Base-by-base conservation (phyloP, 2,113 vertebrate species). In the Notechis scutatus region DNA sequence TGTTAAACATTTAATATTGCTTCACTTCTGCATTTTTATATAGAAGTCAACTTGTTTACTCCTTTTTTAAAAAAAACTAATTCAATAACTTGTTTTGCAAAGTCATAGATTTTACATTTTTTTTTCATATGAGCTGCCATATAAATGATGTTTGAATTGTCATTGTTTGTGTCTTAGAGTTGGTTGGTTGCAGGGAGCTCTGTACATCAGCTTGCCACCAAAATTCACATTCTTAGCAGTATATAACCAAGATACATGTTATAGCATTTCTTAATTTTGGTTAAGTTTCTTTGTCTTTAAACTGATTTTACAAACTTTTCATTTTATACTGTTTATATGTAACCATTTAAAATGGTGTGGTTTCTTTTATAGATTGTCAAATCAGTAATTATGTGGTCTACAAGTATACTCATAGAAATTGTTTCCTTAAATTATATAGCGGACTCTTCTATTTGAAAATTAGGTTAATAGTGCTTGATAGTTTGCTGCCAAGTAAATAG, bases 1-100 rank as follows among this genome's bases (percentile, higher is more conserved):
- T 88, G 5, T 0, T 0, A 39, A 0, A 88, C 59, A 85, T 95
- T 92, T 92, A 81, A 55, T 45, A 6, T 11, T 93, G n/a, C 50
- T 91, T 7, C 91, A 1, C 61, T 56, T 92, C 87, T 93, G 50
- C 45, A 89, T 90, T 94, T 93, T 95, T 91, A 59, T 59, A 56
- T 4, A 86, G 50, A 93, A 42, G 6, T 4, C 5, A 56, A 81
- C 7, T 18, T 20, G n/a, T 39, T 20, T 81, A 15, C n/a, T 20
- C 2, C n/a, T 74, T 74, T 69, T 64, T 64, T 12, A 2, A 18
- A 74, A 39, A 69, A 29, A 74, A 88, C 95, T 90, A 52, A 45
- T 85, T n/a, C 95, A 85, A 94, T 95, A 96, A 92, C 95, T 95
- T 95, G 96, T 96, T 90, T 94, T 95, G 94, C 2, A 91, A 50